Percentiles rank a stretch among this genome's conserved stretches.
phyloP scores from a whole-genome alignment of 2,888 invertebrate species.

The Leucophenga maculata region DNA sequence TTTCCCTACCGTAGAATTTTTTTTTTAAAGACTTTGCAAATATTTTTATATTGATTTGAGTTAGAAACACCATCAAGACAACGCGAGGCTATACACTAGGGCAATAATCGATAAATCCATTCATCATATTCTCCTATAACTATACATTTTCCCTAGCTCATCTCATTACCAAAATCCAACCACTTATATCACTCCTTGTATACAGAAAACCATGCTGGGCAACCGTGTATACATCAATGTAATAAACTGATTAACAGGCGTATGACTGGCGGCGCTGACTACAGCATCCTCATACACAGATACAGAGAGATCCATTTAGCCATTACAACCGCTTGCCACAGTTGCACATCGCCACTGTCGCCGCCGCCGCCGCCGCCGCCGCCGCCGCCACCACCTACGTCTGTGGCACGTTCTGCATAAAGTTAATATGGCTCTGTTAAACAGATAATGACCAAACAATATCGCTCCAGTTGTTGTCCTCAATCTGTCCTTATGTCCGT shows the following conservation, averaged over 20 bases:
- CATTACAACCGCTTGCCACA: constrained; percentile 3
- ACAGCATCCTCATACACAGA: constrained; percentile 6
- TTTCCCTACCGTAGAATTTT: no score
- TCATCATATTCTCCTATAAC: no score
- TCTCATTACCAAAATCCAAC: no score
- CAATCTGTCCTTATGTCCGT: not conserved
- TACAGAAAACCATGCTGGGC: constrained; percentile 41
- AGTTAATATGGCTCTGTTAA: constrained; percentile 67
- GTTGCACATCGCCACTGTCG: constrained; percentile 38
- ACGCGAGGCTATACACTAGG: no score
- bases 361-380: no score
- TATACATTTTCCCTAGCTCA: no score
- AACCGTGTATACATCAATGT: constrained; percentile 34
- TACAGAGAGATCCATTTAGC: constrained; percentile 32
- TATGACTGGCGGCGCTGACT: not conserved
- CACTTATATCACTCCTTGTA: not conserved
- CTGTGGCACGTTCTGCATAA: constrained; percentile 30
- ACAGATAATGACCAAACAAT: constrained; percentile 62
- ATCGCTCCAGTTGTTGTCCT: constrained; percentile 14
- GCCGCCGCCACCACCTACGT: no score
- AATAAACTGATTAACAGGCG: constrained; percentile 24
- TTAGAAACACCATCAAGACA: no score
- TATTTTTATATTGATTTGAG: no score
- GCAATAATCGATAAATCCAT: no score
- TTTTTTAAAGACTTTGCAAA: no score